Percentiles rank a stretch among this genome's conserved stretches.
These are phyloP conservation scores for Plectus sambesii DNA, from an alignment of 1,140 invertebrate species.

Conservation along the genomic window DNA sequence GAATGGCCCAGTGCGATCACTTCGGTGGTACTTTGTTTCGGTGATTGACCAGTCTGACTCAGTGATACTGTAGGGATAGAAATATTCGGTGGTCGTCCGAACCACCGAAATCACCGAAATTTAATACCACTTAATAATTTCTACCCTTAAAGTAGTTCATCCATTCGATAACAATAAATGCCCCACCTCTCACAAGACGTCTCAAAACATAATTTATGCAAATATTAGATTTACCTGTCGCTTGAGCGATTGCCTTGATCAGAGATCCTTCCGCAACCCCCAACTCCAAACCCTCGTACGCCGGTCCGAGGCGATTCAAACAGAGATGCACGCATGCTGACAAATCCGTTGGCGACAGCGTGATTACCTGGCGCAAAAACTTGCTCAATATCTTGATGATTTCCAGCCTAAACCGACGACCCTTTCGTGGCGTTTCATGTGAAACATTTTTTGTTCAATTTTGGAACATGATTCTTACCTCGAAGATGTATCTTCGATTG, in stretches of 20 bases:
- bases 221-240: not conserved
- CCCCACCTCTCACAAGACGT: not conserved
- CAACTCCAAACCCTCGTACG: conserved; percentile 72
- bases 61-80: too few species aligned
- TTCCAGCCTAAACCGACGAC: conserved; percentile 58
- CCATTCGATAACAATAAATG: not conserved
- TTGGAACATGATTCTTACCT: conserved; percentile 43
- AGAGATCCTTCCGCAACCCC: conserved; percentile 85
- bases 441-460: not conserved
- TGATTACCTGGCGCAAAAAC: conserved; percentile 57
- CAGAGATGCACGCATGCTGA: conserved; percentile 81
- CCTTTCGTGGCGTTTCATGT: not conserved
- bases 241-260: conserved; percentile 51
- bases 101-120: too few species aligned
- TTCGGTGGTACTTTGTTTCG: too few species aligned
- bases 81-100: too few species aligned
- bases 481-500: conserved; percentile 75
- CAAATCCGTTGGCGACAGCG: conserved; percentile 71
- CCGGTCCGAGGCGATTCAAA: conserved; percentile 83
- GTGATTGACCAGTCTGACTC: too few species aligned
- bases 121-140: too few species aligned
- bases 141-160: too few species aligned
- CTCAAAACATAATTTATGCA: not conserved
- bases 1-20: too few species aligned
- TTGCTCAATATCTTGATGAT: conserved; percentile 87